These are phyloP conservation scores for Oedothorax gibbosus DNA, from an alignment of 1,140 invertebrate genomes.

Conservation along the genomic window DNA sequence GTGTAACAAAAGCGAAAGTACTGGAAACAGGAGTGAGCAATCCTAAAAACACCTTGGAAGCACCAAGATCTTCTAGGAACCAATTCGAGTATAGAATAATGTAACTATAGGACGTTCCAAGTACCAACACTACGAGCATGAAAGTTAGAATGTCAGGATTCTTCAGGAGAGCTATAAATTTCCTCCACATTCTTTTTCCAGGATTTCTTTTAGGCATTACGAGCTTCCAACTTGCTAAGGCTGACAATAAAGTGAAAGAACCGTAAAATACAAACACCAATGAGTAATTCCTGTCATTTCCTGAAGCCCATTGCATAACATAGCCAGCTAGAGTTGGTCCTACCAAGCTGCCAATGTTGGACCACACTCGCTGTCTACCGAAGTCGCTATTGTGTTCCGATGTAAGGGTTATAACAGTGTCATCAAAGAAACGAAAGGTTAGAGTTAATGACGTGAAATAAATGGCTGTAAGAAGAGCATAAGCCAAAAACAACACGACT, in stretches of 20 bases:
- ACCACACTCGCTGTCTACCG: slow-evolving; percentile 1
- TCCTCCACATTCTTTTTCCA: slow-evolving; percentile 29
- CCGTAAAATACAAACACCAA: background rate
- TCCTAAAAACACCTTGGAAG: background rate
- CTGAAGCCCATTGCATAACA: background rate
- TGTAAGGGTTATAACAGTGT: background rate
- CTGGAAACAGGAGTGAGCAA: background rate
- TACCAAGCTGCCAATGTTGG: background rate
- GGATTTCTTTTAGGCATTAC: background rate
- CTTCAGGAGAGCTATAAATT: background rate
- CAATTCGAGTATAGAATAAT: background rate
- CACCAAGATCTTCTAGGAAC: slow-evolving; percentile 3
- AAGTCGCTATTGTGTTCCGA: slow-evolving; percentile 18
- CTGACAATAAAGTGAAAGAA: background rate
- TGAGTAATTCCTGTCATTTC: background rate
- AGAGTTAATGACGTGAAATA: background rate
- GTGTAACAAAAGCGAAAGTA: slow-evolving; percentile 4
- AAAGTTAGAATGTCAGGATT: slow-evolving; percentile 19
- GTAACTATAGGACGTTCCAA: slow-evolving; percentile 10
- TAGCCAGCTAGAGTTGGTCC: background rate
- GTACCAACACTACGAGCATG: slow-evolving; percentile 1
- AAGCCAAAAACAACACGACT: background rate
- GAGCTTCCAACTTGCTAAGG: background rate
- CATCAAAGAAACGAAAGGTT: slow-evolving; percentile 20
- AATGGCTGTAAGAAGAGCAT: background rate